A percentile compares a stretch with the other conserved stretches of the same genome.
Evolutionary conservation across 2,888 invertebrate genomes (phyloP).

Genomic region (Scaptomyza cyrtandrae): DNA sequence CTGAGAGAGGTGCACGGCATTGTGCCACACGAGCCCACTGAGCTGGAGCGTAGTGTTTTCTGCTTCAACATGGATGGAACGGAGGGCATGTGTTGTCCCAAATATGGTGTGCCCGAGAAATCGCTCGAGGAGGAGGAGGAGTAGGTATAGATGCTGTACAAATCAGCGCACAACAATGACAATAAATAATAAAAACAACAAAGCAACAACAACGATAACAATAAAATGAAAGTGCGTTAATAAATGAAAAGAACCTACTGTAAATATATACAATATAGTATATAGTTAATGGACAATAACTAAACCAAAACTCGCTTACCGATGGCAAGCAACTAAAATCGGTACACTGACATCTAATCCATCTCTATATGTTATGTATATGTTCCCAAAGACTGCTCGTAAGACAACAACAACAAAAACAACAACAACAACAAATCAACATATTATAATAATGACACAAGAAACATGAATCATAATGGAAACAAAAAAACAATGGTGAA

Average conservation of each 20-base stretch:
- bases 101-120: constrained; percentile 84
- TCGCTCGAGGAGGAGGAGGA: constrained; percentile 84
- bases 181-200: constrained; percentile 30
- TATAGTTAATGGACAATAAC: constrained; percentile 52
- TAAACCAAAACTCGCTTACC: constrained; percentile 38
- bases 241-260: constrained; percentile 43
- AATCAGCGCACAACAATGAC: constrained; percentile 11
- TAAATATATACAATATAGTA: constrained; percentile 52
- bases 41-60: constrained; percentile 91
- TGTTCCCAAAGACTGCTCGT: constrained; percentile 70
- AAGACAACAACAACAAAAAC: constrained; percentile 30
- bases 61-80: constrained; percentile 93
- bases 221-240: background rate
- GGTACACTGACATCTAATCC: constrained; percentile 25
- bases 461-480: constrained; percentile 10
- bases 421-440: constrained; percentile 3
- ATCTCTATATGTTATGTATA: constrained; percentile 24
- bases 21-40: constrained; percentile 92
- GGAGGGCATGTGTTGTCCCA: constrained; percentile 93
- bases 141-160: constrained; percentile 9
- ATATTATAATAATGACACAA: constrained; percentile 13
- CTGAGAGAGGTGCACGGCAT: constrained; percentile 95
- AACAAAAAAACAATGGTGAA: constrained; percentile 22
- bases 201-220: constrained; percentile 31
- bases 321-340: constrained; percentile 36